Evolutionary conservation across 1,140 invertebrate species (phyloP), one percentile per base, ranked within the genome.

Genomic region (silkworm (Bombyx mori)): DNA sequence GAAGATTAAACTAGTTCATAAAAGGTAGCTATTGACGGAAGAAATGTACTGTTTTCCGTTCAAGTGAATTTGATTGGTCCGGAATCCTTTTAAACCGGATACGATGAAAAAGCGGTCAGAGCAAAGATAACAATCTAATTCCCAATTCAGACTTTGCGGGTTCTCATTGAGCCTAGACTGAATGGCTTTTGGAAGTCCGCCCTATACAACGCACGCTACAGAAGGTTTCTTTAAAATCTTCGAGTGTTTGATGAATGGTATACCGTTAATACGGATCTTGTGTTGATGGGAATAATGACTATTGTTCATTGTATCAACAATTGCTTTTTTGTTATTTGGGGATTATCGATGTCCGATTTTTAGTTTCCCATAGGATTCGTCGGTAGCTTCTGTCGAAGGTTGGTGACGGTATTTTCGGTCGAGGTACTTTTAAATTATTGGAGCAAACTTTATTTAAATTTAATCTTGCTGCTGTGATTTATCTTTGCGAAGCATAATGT

Each of bases 91-190:
- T 35, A 63, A 68, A 76, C 76, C 81, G 79, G 81, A 84, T 80
- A 76, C 76, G 58, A 52, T 56, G 64, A 75, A 75, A 77, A 73
- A 77, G 61, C 61, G 63, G 63, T 60, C 66, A 63, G 65, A 73
- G 79, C 75, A 73, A 48, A 69, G 77, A 80, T 81, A 84, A 78
- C 68, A 70, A 81, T 81, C 79, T 74, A 75, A 78, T 75, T 63
- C 64, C 60, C 70, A 73, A 75, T 73, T 70, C 71, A 77, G 75
- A 78, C 77, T 56, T 75, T 67, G 60, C 50, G 54, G 61, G 54
- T 59, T 63, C 68, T 62, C 68, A 68, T 65, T 65, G 50, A 61
- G 55, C 61, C 58, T 69, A 63, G 61, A 52, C 57, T 70, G 60
- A 61, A 52, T 65, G 71, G 42, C 26, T 65, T 3, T 35, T 35